phyloP scores from a whole-genome alignment of 2,113 vertebrate genomes.

The Lophura nycthemera region DNA sequence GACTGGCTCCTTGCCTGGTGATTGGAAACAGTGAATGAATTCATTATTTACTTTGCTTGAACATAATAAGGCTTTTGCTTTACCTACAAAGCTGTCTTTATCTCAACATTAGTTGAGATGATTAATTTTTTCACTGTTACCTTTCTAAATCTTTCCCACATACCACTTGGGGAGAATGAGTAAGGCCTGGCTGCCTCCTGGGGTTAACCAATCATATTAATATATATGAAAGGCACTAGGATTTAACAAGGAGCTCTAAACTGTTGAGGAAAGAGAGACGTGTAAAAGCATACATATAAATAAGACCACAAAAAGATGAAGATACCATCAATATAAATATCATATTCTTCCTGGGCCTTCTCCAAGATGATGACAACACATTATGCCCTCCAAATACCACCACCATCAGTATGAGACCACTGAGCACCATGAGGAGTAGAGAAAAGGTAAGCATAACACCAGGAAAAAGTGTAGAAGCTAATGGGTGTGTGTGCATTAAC shows the following conservation, averaged over 20 bases:
- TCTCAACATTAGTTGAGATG: neutral
- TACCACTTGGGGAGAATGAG: neutral
- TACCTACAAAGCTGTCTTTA: neutral
- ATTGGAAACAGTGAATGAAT: neutral
- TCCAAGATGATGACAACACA: neutral
- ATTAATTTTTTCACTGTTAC: neutral
- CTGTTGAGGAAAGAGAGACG: neutral
- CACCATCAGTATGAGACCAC: accelerated
- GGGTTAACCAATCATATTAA: neutral
- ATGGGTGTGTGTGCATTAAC: accelerated
- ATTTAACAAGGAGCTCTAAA: neutral
- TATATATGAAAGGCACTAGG: neutral
- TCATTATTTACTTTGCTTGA: neutral
- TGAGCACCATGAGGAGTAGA: neutral
- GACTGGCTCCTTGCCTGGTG: neutral
- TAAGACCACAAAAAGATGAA: neutral
- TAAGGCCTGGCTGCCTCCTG: neutral
- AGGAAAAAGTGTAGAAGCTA: neutral
- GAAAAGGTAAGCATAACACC: neutral
- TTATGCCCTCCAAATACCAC: neutral
- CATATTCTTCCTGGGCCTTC: neutral
- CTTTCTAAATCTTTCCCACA: neutral
- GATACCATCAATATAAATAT: neutral
- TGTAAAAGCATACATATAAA: neutral
- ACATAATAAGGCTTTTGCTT: neutral